phyloP scores from a whole-genome alignment of 2,888 invertebrate genomes.

The Leptinotarsa rubiginosa region DNA sequence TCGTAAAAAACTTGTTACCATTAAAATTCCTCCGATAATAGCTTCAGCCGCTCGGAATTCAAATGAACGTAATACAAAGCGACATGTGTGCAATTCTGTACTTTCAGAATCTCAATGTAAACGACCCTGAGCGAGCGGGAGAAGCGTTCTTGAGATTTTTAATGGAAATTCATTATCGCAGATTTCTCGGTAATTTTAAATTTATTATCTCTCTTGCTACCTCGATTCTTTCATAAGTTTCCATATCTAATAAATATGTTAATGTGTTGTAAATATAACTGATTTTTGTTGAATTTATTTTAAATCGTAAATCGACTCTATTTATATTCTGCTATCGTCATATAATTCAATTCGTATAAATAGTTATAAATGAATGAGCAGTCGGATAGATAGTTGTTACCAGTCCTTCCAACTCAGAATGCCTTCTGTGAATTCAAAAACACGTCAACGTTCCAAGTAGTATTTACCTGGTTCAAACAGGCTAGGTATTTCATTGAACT shows the following conservation, averaged over 20 bases:
- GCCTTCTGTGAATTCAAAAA: too few species aligned
- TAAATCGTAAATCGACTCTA: slow-evolving; percentile 5
- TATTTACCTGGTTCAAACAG: too few species aligned
- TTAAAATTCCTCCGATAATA: slow-evolving; percentile 39
- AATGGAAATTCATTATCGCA: slow-evolving; percentile 49
- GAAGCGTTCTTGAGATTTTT: slow-evolving; percentile 47
- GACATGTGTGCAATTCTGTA: slow-evolving; percentile 43
- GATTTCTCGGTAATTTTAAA: slow-evolving; percentile 46
- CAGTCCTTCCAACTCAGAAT: too few species aligned
- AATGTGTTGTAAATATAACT: slow-evolving; percentile 4
- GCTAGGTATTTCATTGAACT: too few species aligned
- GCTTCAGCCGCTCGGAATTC: slow-evolving; percentile 32
- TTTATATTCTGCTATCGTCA: slow-evolving; percentile 19
- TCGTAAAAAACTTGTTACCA: slow-evolving; percentile 24
- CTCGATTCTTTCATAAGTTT: slow-evolving; percentile 16
- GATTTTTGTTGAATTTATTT: background rate
- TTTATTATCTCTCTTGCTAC: slow-evolving; percentile 31
- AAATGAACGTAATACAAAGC: slow-evolving; percentile 37
- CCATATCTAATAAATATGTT: slow-evolving; percentile 9
- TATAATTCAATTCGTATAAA: background rate
- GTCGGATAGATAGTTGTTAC: too few species aligned
- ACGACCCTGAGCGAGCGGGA: slow-evolving; percentile 46
- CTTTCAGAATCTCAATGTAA: slow-evolving; percentile 47
- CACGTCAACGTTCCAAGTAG: too few species aligned
- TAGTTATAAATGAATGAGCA: background rate